A percentile compares a stretch with the other conserved stretches of the same genome.
These are phyloP conservation scores for Watsonalla cultraria DNA, from an alignment of 2,888 invertebrate species.

Conservation along the genomic window DNA sequence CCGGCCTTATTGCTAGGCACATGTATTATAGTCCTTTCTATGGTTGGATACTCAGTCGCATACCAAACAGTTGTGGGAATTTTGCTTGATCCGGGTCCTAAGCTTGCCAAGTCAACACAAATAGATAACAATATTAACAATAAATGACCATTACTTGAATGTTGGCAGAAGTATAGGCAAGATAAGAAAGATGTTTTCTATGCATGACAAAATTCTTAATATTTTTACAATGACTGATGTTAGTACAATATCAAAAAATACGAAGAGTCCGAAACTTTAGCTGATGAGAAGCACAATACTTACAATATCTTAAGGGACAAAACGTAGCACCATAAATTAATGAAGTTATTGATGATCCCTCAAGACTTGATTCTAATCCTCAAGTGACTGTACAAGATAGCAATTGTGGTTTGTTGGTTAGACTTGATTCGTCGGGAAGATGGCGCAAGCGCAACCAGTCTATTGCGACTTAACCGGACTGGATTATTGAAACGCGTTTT, in stretches of 20 bases:
- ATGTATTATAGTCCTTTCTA: neutral
- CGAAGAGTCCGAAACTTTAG: too few relatives aligned
- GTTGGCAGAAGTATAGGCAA: too few relatives aligned
- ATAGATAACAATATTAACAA: too few relatives aligned
- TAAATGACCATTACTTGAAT: too few relatives aligned
- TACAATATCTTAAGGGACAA: too few relatives aligned
- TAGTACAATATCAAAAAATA: too few relatives aligned
- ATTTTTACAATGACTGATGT: too few relatives aligned
- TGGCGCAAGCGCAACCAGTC: slow-evolving; percentile 18
- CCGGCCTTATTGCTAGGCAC: neutral
- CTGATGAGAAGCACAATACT: too few relatives aligned
- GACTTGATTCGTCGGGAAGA: slow-evolving; percentile 23
- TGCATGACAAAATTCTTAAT: too few relatives aligned
- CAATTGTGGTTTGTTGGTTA: slow-evolving; percentile 27
- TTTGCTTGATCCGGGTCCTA: neutral
- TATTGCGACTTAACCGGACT: neutral
- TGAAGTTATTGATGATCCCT: too few relatives aligned
- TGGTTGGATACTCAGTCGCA: neutral
- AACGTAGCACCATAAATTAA: too few relatives aligned
- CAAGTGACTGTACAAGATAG: slow-evolving; percentile 17
- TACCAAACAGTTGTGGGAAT: neutral
- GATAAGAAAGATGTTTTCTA: too few relatives aligned
- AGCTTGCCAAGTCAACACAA: neutral
- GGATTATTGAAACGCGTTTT: slow-evolving; percentile 1
- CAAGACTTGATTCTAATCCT: neutral